Evolutionary conservation across 2,113 vertebrate species (phyloP).

Genomic region (Lepisosteus osseus): DNA sequence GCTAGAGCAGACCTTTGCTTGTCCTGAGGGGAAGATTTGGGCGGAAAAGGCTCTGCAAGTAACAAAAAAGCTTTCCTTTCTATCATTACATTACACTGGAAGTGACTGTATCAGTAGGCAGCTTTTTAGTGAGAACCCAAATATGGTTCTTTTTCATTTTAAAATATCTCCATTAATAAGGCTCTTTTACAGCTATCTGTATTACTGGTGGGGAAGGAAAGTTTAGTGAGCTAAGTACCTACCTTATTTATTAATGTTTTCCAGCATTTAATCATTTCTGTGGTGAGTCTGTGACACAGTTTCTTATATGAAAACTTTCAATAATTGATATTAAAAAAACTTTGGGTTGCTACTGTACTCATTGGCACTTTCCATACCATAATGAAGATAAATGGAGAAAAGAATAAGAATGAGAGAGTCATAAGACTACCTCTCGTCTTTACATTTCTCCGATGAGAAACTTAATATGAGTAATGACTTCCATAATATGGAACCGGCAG

Average conservation of each 20-base stretch:
- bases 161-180: background rate
- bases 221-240: background rate
- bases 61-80: no score
- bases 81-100: no score
- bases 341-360: conserved; percentile 14
- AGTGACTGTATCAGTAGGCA: no score
- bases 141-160: no score
- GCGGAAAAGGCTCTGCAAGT: no score
- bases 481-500: no score
- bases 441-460: conserved; percentile 50
- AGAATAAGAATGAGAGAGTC: background rate
- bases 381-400: conserved; percentile 53
- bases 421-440: conserved; percentile 42
- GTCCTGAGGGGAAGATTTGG: no score
- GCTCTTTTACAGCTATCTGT: background rate
- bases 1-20: no score
- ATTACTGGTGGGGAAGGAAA: background rate
- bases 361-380: conserved; percentile 25
- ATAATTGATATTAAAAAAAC: background rate
- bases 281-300: background rate
- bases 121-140: no score
- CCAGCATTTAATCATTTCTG: background rate
- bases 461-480: conserved; percentile 31
- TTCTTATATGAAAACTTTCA: background rate
- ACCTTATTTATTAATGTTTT: background rate